Percentiles rank a stretch among this genome's conserved stretches.
Evolutionary conservation across 2,113 vertebrate genomes (phyloP).

Genomic region (Colistium nudipinnis): DNA sequence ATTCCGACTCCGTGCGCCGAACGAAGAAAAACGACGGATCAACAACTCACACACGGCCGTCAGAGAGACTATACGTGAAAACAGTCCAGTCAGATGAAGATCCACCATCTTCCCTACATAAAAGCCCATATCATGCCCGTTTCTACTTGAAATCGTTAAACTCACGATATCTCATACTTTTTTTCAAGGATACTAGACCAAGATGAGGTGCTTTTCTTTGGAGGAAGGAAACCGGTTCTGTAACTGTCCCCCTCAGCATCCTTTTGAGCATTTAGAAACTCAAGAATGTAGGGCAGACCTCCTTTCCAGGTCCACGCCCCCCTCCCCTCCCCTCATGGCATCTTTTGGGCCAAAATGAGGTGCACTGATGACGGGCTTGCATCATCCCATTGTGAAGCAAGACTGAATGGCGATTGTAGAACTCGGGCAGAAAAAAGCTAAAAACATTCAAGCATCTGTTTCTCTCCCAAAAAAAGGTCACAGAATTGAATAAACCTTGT

Average conservation of each 20-base stretch:
- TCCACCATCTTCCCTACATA: constrained; percentile 3
- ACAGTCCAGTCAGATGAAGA: constrained; percentile 47
- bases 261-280: constrained; percentile 52
- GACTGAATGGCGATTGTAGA: no score
- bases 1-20: constrained; percentile 3
- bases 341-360: constrained; percentile 56
- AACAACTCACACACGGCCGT: constrained; percentile 30
- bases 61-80: constrained; percentile 50
- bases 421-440: constrained; percentile 10
- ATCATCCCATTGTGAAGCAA: background rate
- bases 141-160: constrained; percentile 21
- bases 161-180: constrained; percentile 22
- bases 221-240: constrained; percentile 42
- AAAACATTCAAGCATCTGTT: constrained; percentile 35
- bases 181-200: constrained; percentile 26
- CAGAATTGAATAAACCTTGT: constrained; percentile 2
- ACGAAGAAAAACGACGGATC: constrained; percentile 8
- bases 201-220: constrained; percentile 26
- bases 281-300: constrained; percentile 70
- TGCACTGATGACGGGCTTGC: constrained; percentile 34
- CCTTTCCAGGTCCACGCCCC: constrained; percentile 44
- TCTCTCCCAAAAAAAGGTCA: constrained; percentile 5
- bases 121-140: no score
- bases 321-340: constrained; percentile 24
- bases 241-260: constrained; percentile 42